These are phyloP conservation scores for Tetramorium bicarinatum DNA, from an alignment of 2,888 invertebrate species.

Conservation along the genomic window DNA sequence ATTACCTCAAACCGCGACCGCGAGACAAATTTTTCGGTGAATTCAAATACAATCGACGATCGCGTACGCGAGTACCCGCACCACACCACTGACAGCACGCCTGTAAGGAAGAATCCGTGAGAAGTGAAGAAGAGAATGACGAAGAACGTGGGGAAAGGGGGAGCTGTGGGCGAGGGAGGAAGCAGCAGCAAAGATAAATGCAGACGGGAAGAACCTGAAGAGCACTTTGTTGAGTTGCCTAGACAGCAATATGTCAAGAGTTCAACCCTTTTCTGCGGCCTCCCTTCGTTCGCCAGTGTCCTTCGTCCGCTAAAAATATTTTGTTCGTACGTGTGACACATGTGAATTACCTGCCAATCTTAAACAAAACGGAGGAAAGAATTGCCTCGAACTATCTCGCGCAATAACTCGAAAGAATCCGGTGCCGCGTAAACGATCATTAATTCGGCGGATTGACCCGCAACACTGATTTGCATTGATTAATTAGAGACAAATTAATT, in stretches of 20 bases:
- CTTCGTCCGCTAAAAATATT: constrained; percentile 39
- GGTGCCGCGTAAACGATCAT: constrained; percentile 71
- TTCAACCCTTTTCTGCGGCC: constrained; percentile 73
- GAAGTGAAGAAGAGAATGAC: constrained; percentile 52
- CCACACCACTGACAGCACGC: constrained; percentile 71
- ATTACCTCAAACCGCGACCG: constrained; percentile 8
- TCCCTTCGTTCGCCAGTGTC: constrained; percentile 61
- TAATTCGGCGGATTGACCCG: constrained; percentile 65
- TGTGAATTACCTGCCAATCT: constrained; percentile 63
- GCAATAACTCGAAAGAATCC: constrained; percentile 49
- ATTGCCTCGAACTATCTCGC: constrained; percentile 51
- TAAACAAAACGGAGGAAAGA: constrained; percentile 33
- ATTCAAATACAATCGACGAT: constrained; percentile 29
- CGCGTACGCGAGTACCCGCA: constrained; percentile 44
- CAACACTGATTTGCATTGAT: constrained; percentile 75
- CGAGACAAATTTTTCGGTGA: not conserved
- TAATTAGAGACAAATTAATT: constrained; percentile 78
- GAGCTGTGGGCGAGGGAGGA: constrained; percentile 65
- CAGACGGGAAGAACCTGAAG: constrained; percentile 75
- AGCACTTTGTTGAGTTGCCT: constrained; percentile 83
- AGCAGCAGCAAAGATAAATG: constrained; percentile 69
- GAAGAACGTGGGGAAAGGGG: constrained; percentile 60
- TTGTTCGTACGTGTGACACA: constrained; percentile 53
- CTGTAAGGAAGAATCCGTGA: constrained; percentile 63
- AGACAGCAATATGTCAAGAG: constrained; percentile 85